Evolutionary conservation across 1,140 invertebrate genomes (phyloP).

Genomic region (Druon quercuslanigerum): DNA sequence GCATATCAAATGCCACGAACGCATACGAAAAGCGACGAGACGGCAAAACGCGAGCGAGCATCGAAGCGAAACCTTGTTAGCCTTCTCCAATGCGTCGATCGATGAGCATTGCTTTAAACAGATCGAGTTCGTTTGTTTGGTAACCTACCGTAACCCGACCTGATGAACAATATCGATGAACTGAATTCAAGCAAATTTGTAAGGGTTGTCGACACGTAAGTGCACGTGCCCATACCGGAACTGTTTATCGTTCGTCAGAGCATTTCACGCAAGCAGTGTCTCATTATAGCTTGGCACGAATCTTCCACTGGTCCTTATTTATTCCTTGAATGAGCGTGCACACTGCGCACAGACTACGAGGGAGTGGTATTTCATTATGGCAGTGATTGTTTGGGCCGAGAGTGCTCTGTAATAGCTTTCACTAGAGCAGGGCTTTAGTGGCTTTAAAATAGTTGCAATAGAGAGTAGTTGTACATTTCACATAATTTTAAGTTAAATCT

Average conservation of each 20-base stretch:
- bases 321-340: slow-evolving; percentile 27
- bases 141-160: slow-evolving; percentile 15
- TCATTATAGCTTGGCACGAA: slow-evolving; percentile 29
- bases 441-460: neutral
- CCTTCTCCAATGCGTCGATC: slow-evolving; percentile 21
- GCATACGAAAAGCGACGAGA: slow-evolving; percentile 1
- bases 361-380: slow-evolving; percentile 21
- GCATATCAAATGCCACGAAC: slow-evolving; percentile 27
- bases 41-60: slow-evolving; percentile 28
- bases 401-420: neutral
- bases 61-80: slow-evolving; percentile 30
- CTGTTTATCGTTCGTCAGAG: slow-evolving; percentile 23
- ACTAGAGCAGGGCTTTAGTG: neutral
- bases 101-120: slow-evolving; percentile 23
- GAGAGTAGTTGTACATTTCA: neutral
- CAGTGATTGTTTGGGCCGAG: slow-evolving; percentile 19
- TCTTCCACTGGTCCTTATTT: slow-evolving; percentile 27
- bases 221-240: slow-evolving; percentile 14
- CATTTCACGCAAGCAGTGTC: slow-evolving; percentile 29
- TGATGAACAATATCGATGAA: slow-evolving; percentile 18
- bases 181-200: neutral
- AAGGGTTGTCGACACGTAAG: slow-evolving; percentile 30
- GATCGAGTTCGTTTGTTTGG: slow-evolving; percentile 27
- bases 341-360: neutral
- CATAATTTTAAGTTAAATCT: no score